Evolutionary conservation across 2,888 invertebrate genomes (phyloP), one percentile per base, ranked within the genome.

Genomic region (Chymomyza fuscimana): DNA sequence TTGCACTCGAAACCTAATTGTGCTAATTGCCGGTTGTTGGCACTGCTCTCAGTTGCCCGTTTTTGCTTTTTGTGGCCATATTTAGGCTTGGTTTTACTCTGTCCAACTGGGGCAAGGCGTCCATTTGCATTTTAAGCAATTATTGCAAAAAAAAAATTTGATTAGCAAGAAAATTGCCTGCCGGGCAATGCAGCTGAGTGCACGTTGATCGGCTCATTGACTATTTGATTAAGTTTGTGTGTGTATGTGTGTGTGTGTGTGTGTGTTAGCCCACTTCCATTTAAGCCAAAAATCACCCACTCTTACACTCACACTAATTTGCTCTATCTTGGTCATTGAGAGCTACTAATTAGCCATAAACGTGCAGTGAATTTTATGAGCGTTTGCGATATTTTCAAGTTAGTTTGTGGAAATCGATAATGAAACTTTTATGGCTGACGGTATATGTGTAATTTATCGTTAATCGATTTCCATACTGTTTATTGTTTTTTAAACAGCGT

Each of bases 1-100:
- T 88, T 87, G 86, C 73, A 81, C 78, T 85, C 83, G 84, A 79
- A 89, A 89, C 89, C 84, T 89, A 89, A 89, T 89, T 89, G 89
- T 81, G 88, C 82, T 89, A 89, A 89, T 89, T 89, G 89, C 82
- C 78, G 74, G 69, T 78, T 78, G 71, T 71, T 74, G 71, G 52
- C 59, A 62, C 62, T 63, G 59, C 56, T 61, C 25, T 58, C 50
- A 10, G 46, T 60, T 51, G 60, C 1, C 60, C 32, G 40, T 46
- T 46, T 46, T 46, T 46, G 40, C 40, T 46, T 46, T 46, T 46
- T 46, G 40, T 46, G 40, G 40, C 40, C 40, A 12, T 46, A 46
- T 46, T 12, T 46, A 46, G 15, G 29, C 60, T 16, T 60, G 29
- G 54, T 22, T 22, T 54, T 54, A 54, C 19, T n/a, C 0, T 54